Percentiles rank a stretch among this genome's conserved stretches.
These are phyloP conservation scores for Eucidaris tribuloides DNA, from an alignment of 35 echinoderm and acorn worm genomes.

Conservation along the genomic window DNA sequence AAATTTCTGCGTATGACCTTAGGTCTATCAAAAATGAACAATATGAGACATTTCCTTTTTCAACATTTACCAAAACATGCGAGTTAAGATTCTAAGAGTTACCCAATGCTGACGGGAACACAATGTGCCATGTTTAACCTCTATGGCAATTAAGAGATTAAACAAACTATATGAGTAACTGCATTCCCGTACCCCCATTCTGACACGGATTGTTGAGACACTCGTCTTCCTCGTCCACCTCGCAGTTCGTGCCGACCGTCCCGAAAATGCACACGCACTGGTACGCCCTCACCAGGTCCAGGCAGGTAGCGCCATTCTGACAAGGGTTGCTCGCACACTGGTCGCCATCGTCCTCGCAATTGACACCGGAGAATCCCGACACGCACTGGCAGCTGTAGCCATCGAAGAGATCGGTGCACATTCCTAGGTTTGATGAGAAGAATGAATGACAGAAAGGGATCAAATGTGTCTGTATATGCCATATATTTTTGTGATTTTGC, in stretches of 20 bases:
- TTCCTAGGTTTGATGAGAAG: slow-evolving; percentile 11
- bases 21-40: too few relatives aligned
- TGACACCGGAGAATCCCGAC: slow-evolving; percentile 36
- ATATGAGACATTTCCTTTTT: too few relatives aligned
- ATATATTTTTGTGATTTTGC: too few relatives aligned
- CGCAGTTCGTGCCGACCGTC: not conserved
- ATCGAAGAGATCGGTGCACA: slow-evolving; percentile 48
- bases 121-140: too few relatives aligned
- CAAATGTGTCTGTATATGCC: too few relatives aligned
- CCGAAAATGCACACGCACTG: slow-evolving; percentile 21
- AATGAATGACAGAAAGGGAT: too few relatives aligned
- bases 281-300: slow-evolving; percentile 36
- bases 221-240: not conserved
- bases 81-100: too few relatives aligned
- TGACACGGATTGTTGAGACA: not conserved
- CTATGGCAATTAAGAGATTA: too few relatives aligned
- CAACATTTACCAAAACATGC: too few relatives aligned
- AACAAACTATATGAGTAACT: too few relatives aligned
- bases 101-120: too few relatives aligned
- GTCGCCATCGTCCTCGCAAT: slow-evolving; percentile 54
- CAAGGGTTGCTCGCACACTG: slow-evolving; percentile 63
- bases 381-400: slow-evolving; percentile 47
- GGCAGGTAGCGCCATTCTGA: slow-evolving; percentile 13
- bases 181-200: not conserved
- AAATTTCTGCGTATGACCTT: too few relatives aligned